Base-by-base conservation (phyloP, 1,140 invertebrate species). In the Drosophila sechellia region DNA sequence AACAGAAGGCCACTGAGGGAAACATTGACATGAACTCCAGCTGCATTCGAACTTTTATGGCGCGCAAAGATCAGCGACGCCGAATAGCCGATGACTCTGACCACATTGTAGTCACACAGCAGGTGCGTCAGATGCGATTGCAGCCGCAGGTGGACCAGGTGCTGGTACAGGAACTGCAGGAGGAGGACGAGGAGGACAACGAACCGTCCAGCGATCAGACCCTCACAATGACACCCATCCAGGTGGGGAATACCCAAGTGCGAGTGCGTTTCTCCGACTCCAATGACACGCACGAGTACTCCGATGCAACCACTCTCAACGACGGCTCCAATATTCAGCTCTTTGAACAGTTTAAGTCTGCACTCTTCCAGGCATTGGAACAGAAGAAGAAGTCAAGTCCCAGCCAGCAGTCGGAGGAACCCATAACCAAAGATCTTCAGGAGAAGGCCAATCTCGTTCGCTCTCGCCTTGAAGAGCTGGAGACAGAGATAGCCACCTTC, bases 401-500 rank as follows among this genome's bases (percentile, higher is more conserved):
- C 20, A 56, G 27, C 0, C 40, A 76, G 8, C 35, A 53, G n/a
- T 39, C 39, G n/a, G 43, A 71, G 10, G 84, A 77, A 12, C 76
- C 69, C 0, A 15, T 83, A 1, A 63, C 64, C 0, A 22, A 54
- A 64, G 83, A 93, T 37, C 64, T 92, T 2, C 72, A 94, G 71
- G 93, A 93, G 25, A 95, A 95, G 72, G 94, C 94, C 42, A 94
- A 95, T 73, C 83, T 95, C 35, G 89, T 96, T 50, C 95, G 94
- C 84, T 93, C 90, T n/a, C 94, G 95, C 59, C 87, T 96, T 0
- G 75, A 92, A 53, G 95, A 96, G 85, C 84, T 96, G 31, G 94
- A 96, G 89, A 92, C 93, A 45, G 95, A 96, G 93, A 96, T 96
- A 52, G 93, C 94, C 60, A 94, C 93, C 52, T 96, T 96, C 89